A percentile compares a stretch with the other conserved stretches of the same genome.
These are phyloP conservation scores for Gallirallus australis DNA, from an alignment of 2,797 vertebrate genomes.

Conservation along the genomic window DNA sequence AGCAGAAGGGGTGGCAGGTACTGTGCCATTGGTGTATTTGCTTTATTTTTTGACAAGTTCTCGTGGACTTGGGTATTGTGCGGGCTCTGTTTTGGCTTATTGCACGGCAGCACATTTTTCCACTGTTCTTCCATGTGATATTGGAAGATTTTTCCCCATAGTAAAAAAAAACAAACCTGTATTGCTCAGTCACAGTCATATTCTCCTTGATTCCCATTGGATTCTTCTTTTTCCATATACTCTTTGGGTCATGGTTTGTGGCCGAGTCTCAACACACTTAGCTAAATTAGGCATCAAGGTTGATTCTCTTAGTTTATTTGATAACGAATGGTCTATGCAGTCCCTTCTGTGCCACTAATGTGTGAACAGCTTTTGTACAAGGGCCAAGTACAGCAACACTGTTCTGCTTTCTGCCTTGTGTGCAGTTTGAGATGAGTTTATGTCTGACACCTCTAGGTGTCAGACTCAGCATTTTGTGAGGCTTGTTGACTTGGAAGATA, in stretches of 20 bases:
- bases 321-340: neutral
- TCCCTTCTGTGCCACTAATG: neutral
- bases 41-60: neutral
- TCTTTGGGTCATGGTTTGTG: neutral
- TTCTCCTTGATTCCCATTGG: neutral
- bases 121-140: neutral
- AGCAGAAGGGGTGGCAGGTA: conserved; percentile 37
- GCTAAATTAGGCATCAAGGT: neutral
- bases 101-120: neutral
- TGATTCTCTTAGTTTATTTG: neutral
- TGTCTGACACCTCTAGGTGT: conserved; percentile 17
- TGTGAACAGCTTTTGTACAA: neutral
- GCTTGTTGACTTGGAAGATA: neutral
- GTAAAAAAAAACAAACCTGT: neutral
- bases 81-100: neutral
- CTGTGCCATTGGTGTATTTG: neutral
- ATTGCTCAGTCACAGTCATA: neutral
- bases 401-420: neutral
- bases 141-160: neutral
- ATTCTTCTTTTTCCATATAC: neutral
- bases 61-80: neutral
- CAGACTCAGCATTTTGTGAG: neutral
- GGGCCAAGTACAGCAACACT: neutral
- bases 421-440: neutral
- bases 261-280: neutral